Evolutionary conservation across 2,888 invertebrate species (phyloP), one percentile per base, ranked within the genome.

Genomic region (Pelosia muscerda): DNA sequence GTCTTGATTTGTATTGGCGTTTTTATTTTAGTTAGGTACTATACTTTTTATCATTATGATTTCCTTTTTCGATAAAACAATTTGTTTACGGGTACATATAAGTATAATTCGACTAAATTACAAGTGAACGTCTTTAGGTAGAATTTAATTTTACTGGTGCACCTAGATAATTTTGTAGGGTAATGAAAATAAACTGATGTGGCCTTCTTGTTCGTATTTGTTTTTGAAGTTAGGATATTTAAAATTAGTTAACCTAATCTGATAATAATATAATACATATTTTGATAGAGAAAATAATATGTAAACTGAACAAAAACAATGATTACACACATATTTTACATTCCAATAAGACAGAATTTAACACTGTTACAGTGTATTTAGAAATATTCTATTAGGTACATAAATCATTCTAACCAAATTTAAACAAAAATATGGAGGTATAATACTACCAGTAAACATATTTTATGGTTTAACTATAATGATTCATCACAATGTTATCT

Each of bases 31-130:
- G 25, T 34, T 23, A 55, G 25, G 28, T 23, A 38, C 22, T 62
- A 58, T n/a, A 56, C n/a, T 38, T 55, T 56, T 42, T 59, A 57
- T 78, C 73, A 82, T 79, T 69, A 81, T 78, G 15, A 25, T 38
- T 56, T 61, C 10, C 31, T 19, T 49, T 26, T 49, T 34, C n/a
- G 15, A 5, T 58, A 34, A 8, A 28, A 11, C 3, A 56, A 31
- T 75, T 86, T 90, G 88, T 89, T 89, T 89, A 86, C 84, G 78
- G 83, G 85, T 83, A 79, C 73, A 49, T 42, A 19, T 67, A 74
- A 78, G 55, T 85, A 79, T 81, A 82, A 89, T 56, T 78, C 86
- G 76, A 81, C 85, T 75, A 76, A 85, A 71, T 84, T 69, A 22
- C 10, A 25, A 68, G 58, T 66, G 68, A 66, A 54, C 65, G 28